These are phyloP conservation scores for Sebastes melanostomus DNA, from an alignment of 2,797 vertebrate genomes.

Conservation along the genomic window DNA sequence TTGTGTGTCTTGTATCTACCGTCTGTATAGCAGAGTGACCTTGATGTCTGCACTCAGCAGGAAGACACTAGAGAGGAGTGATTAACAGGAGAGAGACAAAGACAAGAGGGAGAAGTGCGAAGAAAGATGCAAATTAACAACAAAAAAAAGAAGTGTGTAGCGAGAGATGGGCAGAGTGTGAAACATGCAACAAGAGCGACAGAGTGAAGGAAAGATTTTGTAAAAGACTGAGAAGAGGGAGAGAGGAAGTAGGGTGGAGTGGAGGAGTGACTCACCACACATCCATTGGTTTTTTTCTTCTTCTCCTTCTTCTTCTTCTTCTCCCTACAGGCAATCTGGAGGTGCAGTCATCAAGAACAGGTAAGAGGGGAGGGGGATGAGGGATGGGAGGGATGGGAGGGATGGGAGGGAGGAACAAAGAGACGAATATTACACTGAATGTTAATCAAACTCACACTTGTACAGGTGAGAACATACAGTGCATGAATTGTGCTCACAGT, in stretches of 20 bases:
- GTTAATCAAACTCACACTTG: constrained; percentile 71
- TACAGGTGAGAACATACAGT: constrained; percentile 57
- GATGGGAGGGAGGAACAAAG: constrained; percentile 31
- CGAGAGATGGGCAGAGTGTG: constrained; percentile 25
- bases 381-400: constrained; percentile 2
- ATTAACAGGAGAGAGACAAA: constrained; percentile 64
- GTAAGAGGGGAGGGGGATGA: constrained; percentile 62
- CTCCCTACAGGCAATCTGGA: constrained; percentile 84
- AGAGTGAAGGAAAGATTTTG: constrained; percentile 19
- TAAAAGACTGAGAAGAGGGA: constrained; percentile 25
- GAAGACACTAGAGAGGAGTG: constrained; percentile 69
- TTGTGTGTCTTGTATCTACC: constrained; percentile 58
- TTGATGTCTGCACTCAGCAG: constrained; percentile 72
- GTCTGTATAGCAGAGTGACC: constrained; percentile 68
- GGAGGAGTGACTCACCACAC: constrained; percentile 70
- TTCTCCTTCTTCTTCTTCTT: constrained; percentile 28
- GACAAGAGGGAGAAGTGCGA: constrained; percentile 25
- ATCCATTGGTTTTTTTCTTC: constrained; percentile 44
- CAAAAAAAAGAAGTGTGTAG: constrained; percentile 15
- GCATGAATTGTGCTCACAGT: constrained; percentile 26
- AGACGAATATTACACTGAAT: constrained; percentile 66
- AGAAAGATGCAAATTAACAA: constrained; percentile 23
- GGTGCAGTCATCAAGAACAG: constrained; percentile 88
- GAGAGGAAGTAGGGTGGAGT: constrained; percentile 41
- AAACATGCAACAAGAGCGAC: constrained; percentile 33